These are phyloP conservation scores for Balanococcus diminutus DNA, from an alignment of 2,888 invertebrate genomes.

Conservation along the genomic window DNA sequence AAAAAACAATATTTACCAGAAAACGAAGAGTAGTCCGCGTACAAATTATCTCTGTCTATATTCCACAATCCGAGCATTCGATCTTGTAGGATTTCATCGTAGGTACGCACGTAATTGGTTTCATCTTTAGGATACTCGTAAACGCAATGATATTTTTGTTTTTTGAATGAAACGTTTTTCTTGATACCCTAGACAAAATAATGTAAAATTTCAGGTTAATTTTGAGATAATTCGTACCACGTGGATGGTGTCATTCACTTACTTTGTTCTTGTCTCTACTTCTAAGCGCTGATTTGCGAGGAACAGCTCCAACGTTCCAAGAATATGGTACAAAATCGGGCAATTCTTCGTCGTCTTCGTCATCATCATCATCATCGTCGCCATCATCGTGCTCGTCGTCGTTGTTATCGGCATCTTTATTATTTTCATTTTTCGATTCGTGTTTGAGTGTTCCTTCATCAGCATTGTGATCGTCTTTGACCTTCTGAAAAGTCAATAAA, in stretches of 20 bases:
- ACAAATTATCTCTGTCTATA: conserved; percentile 42
- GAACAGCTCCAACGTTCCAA: conserved; percentile 79
- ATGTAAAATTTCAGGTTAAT: no score
- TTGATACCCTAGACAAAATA: conserved; percentile 63
- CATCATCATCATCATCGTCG: conserved; percentile 58
- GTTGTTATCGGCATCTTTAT: conserved; percentile 40
- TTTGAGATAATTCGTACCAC: no score
- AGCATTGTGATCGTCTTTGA: not conserved
- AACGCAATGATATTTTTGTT: conserved; percentile 82
- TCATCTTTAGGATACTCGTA: conserved; percentile 83
- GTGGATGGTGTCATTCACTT: no score
- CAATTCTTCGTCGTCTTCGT: conserved; percentile 59
- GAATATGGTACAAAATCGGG: conserved; percentile 77
- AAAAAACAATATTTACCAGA: conserved; percentile 62
- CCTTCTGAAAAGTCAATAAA: not conserved
- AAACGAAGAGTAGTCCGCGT: conserved; percentile 65
- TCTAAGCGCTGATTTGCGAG: conserved; percentile 75
- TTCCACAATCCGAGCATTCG: conserved; percentile 37
- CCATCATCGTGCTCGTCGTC: not conserved
- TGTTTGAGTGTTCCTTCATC: not conserved
- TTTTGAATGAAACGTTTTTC: conserved; percentile 80
- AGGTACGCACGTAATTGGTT: conserved; percentile 59
- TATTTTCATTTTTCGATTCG: not conserved
- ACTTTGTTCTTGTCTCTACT: conserved; percentile 67
- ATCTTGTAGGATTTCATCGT: conserved; percentile 43